Percentiles rank a stretch among this genome's conserved stretches.
These are phyloP conservation scores for Oscheius sp. DNA, from an alignment of 2,888 invertebrate genomes.

Conservation along the genomic window DNA sequence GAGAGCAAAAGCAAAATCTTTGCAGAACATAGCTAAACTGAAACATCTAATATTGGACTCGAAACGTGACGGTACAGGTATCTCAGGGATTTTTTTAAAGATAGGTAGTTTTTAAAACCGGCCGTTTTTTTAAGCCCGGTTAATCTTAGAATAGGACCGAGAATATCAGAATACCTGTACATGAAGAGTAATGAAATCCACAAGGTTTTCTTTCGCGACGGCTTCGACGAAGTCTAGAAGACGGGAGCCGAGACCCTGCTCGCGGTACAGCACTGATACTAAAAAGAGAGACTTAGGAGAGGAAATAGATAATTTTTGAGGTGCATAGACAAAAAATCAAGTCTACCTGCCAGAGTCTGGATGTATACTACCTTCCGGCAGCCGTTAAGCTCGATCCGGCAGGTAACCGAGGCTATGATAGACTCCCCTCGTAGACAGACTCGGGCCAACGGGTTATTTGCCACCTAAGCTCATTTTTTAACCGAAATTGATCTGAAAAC, in stretches of 20 bases:
- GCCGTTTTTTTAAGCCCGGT: neutral
- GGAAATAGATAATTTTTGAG: neutral
- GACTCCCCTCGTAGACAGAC: slow-evolving; percentile 32
- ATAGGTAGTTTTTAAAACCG: too few species aligned
- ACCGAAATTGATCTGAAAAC: neutral
- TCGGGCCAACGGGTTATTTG: slow-evolving; percentile 40
- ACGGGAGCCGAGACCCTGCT: slow-evolving; percentile 43
- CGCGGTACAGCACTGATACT: slow-evolving; percentile 45
- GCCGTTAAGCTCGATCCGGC: slow-evolving; percentile 40
- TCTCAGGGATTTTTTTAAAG: too few species aligned
- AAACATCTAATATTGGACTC: too few species aligned
- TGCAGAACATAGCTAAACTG: too few species aligned
- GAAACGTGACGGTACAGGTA: too few species aligned
- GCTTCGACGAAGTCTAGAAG: slow-evolving; percentile 44
- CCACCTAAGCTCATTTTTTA: slow-evolving; percentile 1
- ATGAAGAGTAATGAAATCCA: slow-evolving; percentile 44
- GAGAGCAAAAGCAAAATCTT: too few species aligned
- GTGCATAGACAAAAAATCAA: neutral
- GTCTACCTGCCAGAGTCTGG: slow-evolving; percentile 44
- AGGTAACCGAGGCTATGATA: slow-evolving; percentile 45
- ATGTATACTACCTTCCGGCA: slow-evolving; percentile 40
- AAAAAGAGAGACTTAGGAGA: slow-evolving; percentile 18
- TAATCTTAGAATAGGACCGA: neutral
- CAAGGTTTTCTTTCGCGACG: slow-evolving; percentile 33
- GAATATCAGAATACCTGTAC: slow-evolving; percentile 40